These are phyloP conservation scores for Solen grandis DNA, from an alignment of 1,140 invertebrate genomes.

Conservation along the genomic window DNA sequence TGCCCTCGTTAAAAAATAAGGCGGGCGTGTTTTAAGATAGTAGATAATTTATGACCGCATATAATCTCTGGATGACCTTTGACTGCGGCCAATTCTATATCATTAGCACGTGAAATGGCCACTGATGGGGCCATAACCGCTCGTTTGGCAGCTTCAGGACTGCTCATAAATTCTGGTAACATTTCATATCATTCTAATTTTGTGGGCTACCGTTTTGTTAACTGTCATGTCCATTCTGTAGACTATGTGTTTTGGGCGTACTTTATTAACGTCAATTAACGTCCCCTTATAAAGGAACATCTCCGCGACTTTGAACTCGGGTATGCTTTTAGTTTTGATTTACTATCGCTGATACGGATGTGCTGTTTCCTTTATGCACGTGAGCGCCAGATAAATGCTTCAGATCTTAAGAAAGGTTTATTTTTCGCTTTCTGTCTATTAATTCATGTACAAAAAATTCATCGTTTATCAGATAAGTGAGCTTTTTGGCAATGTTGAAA, in stretches of 20 bases:
- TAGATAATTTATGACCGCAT: not conserved
- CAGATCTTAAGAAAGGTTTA: too few species aligned
- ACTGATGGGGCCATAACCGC: not conserved
- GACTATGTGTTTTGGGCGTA: not conserved
- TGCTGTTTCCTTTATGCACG: too few species aligned
- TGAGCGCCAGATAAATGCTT: too few species aligned
- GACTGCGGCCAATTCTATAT: not conserved
- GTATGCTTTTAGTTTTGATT: not conserved
- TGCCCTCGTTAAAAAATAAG: not conserved
- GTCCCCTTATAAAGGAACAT: not conserved
- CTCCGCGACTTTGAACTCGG: not conserved
- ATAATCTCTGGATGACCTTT: not conserved
- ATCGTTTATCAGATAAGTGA: too few species aligned
- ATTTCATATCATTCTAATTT: not conserved
- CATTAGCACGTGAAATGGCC: not conserved
- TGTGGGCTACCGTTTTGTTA: not conserved
- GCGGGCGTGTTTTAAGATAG: not conserved
- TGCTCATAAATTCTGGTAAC: not conserved
- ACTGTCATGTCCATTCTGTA: not conserved
- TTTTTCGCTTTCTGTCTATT: too few species aligned
- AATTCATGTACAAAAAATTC: too few species aligned
- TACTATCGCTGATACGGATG: too few species aligned
- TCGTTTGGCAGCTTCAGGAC: not conserved
- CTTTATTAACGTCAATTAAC: not conserved
- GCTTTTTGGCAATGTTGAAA: too few species aligned